phyloP scores from a whole-genome alignment of 2,113 vertebrate genomes.

The Platichthys flesus region DNA sequence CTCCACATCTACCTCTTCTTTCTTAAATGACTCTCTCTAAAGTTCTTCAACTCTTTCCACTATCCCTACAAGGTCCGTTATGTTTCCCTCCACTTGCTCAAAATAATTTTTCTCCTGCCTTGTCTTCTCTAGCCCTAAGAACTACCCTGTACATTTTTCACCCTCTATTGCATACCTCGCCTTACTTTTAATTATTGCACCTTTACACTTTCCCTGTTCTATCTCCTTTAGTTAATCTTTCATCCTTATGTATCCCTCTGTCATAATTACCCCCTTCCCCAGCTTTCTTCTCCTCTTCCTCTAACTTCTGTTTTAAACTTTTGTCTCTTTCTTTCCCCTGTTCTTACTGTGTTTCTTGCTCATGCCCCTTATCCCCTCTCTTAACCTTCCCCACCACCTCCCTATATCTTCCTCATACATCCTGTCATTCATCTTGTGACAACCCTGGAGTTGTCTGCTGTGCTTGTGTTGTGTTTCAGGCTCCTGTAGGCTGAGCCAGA shows the following conservation, averaged over 20 bases:
- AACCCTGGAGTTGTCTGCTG: no score
- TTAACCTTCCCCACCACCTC: neutral
- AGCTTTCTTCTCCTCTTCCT: neutral
- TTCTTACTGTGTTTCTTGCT: neutral
- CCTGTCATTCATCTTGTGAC: neutral
- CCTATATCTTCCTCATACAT: neutral
- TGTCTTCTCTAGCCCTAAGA: no score
- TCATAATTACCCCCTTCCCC: neutral
- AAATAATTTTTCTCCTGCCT: no score
- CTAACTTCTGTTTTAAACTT: neutral
- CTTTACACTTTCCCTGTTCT: neutral
- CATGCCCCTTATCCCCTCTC: neutral
- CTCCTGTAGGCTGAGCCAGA: no score
- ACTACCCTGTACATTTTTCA: neutral
- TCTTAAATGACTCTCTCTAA: neutral
- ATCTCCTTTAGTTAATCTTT: neutral
- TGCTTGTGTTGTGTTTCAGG: no score
- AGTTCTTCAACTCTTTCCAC: neutral
- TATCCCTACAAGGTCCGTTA: neutral
- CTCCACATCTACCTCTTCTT: neutral
- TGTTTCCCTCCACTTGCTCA: neutral
- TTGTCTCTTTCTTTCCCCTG: neutral
- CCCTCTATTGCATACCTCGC: neutral
- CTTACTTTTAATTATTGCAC: neutral
- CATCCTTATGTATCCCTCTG: neutral